phyloP scores from a whole-genome alignment of 2,113 vertebrate genomes.

The Mesoclemmys tuberculata region DNA sequence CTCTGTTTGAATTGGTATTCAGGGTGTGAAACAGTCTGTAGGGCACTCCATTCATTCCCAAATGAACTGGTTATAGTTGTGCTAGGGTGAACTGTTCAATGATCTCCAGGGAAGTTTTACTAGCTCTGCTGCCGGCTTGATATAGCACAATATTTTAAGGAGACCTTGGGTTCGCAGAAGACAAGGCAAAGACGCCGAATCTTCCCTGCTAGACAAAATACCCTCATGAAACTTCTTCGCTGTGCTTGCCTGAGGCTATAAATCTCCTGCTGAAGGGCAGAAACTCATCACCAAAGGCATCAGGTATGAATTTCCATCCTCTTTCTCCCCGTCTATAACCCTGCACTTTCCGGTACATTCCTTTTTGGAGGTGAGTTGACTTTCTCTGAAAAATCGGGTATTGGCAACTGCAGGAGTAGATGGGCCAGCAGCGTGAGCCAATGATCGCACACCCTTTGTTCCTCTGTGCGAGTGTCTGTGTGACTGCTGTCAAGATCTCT shows the following conservation, averaged over 20 bases:
- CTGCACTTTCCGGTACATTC: background rate
- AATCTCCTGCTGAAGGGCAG: background rate
- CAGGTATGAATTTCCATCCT: background rate
- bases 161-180: background rate
- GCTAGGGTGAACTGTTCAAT: background rate
- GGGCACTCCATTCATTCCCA: background rate
- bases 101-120: background rate
- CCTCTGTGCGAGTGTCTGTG: too few relatives aligned
- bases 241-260: background rate
- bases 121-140: accelerated
- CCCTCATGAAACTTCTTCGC: background rate
- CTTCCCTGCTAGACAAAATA: background rate
- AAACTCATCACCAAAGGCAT: background rate
- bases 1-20: background rate
- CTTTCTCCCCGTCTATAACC: background rate
- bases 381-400: background rate
- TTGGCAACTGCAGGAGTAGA: background rate
- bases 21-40: background rate
- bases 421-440: background rate
- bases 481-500: too few relatives aligned
- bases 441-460: background rate
- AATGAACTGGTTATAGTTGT: background rate
- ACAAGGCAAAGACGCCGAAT: background rate
- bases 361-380: background rate
- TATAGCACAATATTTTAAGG: background rate